Evolutionary conservation across 30 jellyfish, hydroid and myxozoan species (phyloP).

Genomic region (Clytia hemisphaerica): DNA sequence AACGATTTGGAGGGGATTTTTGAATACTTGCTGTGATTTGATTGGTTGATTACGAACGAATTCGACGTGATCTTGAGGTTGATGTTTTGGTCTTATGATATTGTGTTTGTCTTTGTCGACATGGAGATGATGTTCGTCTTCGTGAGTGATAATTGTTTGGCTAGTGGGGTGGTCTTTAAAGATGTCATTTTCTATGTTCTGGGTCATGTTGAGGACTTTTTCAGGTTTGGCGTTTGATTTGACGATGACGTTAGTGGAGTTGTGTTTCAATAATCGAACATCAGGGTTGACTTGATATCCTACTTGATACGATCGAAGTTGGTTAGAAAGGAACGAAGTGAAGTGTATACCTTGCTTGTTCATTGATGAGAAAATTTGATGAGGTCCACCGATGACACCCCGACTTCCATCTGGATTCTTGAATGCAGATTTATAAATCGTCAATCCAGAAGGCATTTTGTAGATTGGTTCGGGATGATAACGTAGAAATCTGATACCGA

Average conservation of each 20-base stretch:
- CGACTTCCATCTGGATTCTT: conserved; percentile 12
- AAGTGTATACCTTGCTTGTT: neutral
- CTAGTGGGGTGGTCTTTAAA: too few relatives aligned
- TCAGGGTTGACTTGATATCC: neutral
- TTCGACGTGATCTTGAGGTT: too few relatives aligned
- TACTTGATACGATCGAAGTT: neutral
- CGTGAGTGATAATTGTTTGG: too few relatives aligned
- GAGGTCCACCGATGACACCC: conserved; percentile 1
- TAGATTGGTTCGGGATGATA: conserved; percentile 4
- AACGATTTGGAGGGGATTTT: too few relatives aligned
- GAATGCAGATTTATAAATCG: neutral
- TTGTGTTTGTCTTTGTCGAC: too few relatives aligned
- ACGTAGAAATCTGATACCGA: neutral
- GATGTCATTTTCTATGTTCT: too few relatives aligned
- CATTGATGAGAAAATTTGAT: neutral
- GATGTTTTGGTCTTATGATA: too few relatives aligned
- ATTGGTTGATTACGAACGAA: too few relatives aligned
- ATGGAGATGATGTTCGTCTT: too few relatives aligned
- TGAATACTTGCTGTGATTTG: too few relatives aligned
- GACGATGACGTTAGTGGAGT: neutral
- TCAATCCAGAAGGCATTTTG: neutral
- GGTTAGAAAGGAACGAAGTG: neutral
- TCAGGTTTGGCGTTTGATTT: conserved; percentile 1
- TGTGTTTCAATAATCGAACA: neutral
- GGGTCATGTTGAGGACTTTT: too few relatives aligned